Conservation (phyloP, 35 echinoderm and acorn worm species). For the Apostichopus californicus region DNA sequence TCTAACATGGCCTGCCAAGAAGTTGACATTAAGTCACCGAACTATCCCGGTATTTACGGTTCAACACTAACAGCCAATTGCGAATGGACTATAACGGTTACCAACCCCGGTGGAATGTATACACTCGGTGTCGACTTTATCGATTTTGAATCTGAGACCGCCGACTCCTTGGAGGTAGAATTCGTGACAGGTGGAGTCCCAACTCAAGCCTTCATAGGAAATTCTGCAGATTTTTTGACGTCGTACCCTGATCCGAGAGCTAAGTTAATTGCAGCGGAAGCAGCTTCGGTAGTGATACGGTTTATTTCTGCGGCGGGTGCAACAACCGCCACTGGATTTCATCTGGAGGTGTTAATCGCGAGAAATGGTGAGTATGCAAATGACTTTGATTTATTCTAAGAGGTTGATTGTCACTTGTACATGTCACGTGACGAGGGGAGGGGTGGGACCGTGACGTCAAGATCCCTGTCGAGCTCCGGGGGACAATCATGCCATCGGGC, state of each 20-base stretch:
- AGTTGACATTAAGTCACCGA: background rate
- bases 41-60: background rate
- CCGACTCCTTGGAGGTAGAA: background rate
- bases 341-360: background rate
- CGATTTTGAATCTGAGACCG: background rate
- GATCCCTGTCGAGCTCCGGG: no score
- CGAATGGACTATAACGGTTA: background rate
- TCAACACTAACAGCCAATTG: background rate
- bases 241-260: background rate
- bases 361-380: background rate
- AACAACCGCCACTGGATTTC: background rate
- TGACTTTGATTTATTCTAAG: no score
- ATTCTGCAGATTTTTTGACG: background rate
- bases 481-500: no score
- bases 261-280: background rate
- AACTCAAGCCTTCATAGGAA: background rate
- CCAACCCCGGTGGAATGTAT: background rate
- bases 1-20: conserved; percentile 1
- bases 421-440: no score
- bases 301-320: background rate
- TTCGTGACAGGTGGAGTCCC: background rate
- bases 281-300: background rate
- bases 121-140: background rate
- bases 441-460: no score
- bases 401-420: no score